Base-by-base conservation (phyloP, 2,113 vertebrate species). In the Ivindomyrus marchei region DNA sequence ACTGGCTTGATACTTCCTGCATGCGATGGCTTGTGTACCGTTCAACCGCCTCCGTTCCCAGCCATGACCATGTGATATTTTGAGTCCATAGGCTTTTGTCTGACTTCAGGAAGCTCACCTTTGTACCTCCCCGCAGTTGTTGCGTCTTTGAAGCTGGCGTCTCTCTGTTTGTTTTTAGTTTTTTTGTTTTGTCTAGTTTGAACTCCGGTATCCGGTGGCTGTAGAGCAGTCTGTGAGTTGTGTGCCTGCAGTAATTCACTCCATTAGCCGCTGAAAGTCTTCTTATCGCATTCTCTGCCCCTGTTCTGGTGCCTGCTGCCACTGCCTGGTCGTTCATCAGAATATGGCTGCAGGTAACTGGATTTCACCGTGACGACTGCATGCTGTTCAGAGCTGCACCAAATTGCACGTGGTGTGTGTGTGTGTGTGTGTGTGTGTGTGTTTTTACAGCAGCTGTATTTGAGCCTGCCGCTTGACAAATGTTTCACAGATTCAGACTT, bases 1-100 rank as follows among this genome's bases (percentile, higher is more conserved):
- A 90, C 87, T 91, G 92, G 93, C 92, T 94, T 94, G 93, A 92
- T 88, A 91, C 91, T 91, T 93, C 91, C 52, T 19, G 15, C 46
- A 53, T 49, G 53, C 36, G 42, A 3, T 46, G 74, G 49, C 24
- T 27, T 15, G 50, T 5, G 15, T 87, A 4, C 70, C 46, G 6
- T 70, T 47, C 7, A 27, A 8, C 6, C 46, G 13, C 15, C 66
- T 36, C 15, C 19, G 74, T 17, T 17, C 66, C 31, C 31, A 39
- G 74, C 36, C 24, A 15, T 88, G 56, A 47, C 58, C 11, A n/a
- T 49, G 62, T 47, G 15, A 7, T 39, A 9, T 84, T 84, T 84
- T 24, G 17, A 84, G 80, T 84, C 80, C 83, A 13, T 74, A 4
- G n/a, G 13, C 36, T 19, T 39, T 77, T 66, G 62, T 66, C 15